Base-by-base conservation (phyloP, 2,797 vertebrate species). In the Hyperoplus immaculatus region DNA sequence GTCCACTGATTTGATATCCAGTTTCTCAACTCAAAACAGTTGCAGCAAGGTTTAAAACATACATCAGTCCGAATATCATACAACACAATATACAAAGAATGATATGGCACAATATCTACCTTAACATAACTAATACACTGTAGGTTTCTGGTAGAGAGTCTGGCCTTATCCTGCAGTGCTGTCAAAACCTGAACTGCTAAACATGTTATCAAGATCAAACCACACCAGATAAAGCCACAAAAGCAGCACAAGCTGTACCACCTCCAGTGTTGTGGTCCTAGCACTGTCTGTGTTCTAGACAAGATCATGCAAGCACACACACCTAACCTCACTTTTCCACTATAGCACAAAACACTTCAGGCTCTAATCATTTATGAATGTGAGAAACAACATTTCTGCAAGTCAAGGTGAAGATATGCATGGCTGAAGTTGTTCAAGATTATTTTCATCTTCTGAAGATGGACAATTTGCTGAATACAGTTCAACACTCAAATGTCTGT, bases 221-320 rank as follows among this genome's bases (percentile, higher is more conserved):
- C 45, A 46, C 1, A 8, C 29, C 42, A 69, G 42, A 77, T 43
- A 63, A 11, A 60, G 53, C 18, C 54, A 62, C 57, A 50, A 53
- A 85, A 58, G 49, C 41, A 39, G 66, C 46, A 68, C 68, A 68
- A 67, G 55, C 75, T 73, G 70, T 38, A 43, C 45, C 72, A 66
- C 39, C 72, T 67, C 54, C 41, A 21, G 50, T 82, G 62, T 57
- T 75, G 69, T 78, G 66, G 66, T 71, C 63, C 58, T 64, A 5
- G 58, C 73, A 75, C 60, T 83, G 68, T 69, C 72, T 70, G 18
- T 56, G 82, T 78, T 74, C 11, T 16, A 65, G 78, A 80, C 81
- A 75, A 69, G 61, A 77, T 73, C 64, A 70, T 63, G 29, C 29
- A 29, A 29, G 29, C 29, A 36, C 56, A 21, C 9, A 39, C 46